A percentile compares a stretch with the other conserved stretches of the same genome.
Evolutionary conservation across 2,797 vertebrate species (phyloP).

Genomic region (Microchirus variegatus): DNA sequence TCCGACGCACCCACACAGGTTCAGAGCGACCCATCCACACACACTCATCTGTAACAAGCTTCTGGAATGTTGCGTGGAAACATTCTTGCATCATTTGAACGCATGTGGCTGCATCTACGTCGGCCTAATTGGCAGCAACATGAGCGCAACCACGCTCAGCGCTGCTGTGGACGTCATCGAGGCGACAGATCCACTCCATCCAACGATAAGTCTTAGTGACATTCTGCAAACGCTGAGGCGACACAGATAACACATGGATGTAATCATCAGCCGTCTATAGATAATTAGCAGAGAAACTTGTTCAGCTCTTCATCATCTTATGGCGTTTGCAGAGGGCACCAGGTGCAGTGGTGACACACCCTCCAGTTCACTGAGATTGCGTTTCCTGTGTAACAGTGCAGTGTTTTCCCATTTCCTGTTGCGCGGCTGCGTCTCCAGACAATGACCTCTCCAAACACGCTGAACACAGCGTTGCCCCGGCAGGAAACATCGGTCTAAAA

Average conservation of each 20-base stretch:
- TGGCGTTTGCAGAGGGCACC: constrained; percentile 28
- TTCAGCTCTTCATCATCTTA: no score
- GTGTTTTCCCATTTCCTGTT: constrained; percentile 65
- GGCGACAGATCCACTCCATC: constrained; percentile 30
- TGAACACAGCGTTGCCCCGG: constrained; percentile 23
- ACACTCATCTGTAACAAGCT: constrained; percentile 48
- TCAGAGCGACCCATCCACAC: constrained; percentile 27
- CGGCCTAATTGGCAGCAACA: constrained; percentile 63
- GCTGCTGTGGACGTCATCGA: constrained; percentile 32
- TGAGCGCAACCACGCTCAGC: constrained; percentile 37
- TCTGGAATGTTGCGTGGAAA: constrained; percentile 39
- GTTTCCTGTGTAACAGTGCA: constrained; percentile 55
- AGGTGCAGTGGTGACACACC: constrained; percentile 33
- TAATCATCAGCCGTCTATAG: constrained; percentile 19
- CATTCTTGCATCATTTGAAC: constrained; percentile 30
- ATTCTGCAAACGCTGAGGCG: constrained; percentile 29
- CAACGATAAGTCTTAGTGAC: constrained; percentile 42
- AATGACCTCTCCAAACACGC: constrained; percentile 47
- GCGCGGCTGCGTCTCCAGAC: constrained; percentile 18
- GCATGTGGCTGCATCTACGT: not conserved
- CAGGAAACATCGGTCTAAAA: constrained; percentile 37
- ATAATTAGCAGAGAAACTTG: constrained; percentile 1
- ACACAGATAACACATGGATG: constrained; percentile 12
- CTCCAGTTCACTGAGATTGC: constrained; percentile 43
- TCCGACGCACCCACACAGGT: constrained; percentile 35